Evolutionary conservation across 1,140 invertebrate genomes (phyloP).

Genomic region (Armadillidium nasatum): DNA sequence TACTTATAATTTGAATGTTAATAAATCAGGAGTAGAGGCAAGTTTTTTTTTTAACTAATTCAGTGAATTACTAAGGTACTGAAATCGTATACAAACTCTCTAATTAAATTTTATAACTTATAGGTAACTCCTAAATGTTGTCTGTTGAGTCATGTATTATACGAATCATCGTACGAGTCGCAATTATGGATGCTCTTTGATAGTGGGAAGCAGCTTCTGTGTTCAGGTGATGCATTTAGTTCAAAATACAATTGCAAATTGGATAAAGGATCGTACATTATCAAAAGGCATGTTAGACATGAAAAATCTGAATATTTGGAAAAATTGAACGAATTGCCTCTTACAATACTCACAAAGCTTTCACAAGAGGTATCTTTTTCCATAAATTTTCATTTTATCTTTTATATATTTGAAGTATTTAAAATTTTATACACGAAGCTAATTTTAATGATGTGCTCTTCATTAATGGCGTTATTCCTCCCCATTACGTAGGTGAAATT

Average conservation of each 20-base stretch:
- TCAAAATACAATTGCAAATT: slow-evolving; percentile 73
- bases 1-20: slow-evolving; percentile 77
- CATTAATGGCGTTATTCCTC: not conserved
- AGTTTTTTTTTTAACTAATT: not conserved
- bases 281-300: slow-evolving; percentile 81
- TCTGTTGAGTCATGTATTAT: slow-evolving; percentile 78
- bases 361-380: slow-evolving; percentile 46
- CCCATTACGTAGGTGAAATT: slow-evolving; percentile 66
- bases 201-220: slow-evolving; percentile 79
- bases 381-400: too few species aligned
- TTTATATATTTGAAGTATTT: too few species aligned
- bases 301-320: slow-evolving; percentile 83
- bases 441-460: not conserved
- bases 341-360: slow-evolving; percentile 74
- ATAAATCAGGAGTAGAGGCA: slow-evolving; percentile 67
- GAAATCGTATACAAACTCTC: slow-evolving; percentile 62
- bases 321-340: slow-evolving; percentile 65
- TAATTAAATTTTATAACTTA: not conserved
- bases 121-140: slow-evolving; percentile 40
- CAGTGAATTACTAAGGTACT: not conserved
- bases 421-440: not conserved
- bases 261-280: slow-evolving; percentile 90
- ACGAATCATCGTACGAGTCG: slow-evolving; percentile 91
- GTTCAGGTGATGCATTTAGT: slow-evolving; percentile 82
- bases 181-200: slow-evolving; percentile 96